Conservation (phyloP, 37 sponge, comb jelly and placozoan species). For the Bolinopsis microptera region DNA sequence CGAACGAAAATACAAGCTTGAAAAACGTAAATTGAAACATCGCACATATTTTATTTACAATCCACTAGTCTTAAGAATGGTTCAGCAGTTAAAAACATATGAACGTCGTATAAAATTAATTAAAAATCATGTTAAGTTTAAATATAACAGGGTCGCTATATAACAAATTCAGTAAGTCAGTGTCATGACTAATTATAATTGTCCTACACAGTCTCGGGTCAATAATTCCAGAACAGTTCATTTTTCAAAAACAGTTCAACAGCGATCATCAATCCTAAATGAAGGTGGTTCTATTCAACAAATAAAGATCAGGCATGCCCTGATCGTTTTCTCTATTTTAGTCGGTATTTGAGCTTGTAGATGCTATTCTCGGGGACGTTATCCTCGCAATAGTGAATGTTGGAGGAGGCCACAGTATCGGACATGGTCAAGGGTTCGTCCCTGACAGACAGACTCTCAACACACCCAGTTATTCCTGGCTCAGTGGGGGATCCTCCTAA, state of each 20-base stretch:
- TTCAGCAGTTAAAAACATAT: neutral
- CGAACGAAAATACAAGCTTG: too few species aligned
- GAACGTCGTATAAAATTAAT: neutral
- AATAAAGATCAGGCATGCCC: neutral
- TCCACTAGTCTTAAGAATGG: neutral
- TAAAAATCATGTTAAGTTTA: neutral
- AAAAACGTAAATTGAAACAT: neutral
- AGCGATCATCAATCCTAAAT: neutral
- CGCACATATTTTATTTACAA: neutral
- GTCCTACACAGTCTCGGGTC: neutral
- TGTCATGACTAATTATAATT: neutral
- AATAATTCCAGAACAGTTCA: too few species aligned
- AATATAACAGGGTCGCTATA: neutral
- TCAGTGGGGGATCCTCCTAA: neutral
- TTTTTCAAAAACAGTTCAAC: neutral
- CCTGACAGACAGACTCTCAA: neutral
- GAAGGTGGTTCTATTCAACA: neutral
- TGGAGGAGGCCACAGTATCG: neutral
- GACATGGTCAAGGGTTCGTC: neutral
- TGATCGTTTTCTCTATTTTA: neutral
- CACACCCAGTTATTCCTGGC: constrained; percentile 4
- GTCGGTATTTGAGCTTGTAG: constrained; percentile 21
- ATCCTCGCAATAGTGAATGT: neutral
- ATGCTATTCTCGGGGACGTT: constrained; percentile 33
- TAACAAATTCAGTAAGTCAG: neutral